Percentiles rank a stretch among this genome's conserved stretches.
These are phyloP conservation scores for Eulimnadia texana DNA, from an alignment of 1,140 invertebrate species.

Conservation along the genomic window DNA sequence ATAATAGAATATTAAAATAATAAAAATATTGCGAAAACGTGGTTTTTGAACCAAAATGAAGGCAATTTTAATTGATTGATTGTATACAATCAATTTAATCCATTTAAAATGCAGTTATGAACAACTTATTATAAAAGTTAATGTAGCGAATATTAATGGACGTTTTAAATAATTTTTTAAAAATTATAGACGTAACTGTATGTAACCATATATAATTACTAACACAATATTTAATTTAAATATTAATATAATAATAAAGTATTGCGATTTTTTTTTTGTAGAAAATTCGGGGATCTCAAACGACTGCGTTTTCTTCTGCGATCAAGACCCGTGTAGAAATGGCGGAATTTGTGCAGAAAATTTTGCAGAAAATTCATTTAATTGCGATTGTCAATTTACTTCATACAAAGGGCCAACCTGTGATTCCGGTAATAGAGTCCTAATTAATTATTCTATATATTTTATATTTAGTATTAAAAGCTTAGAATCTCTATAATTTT, in stretches of 20 bases:
- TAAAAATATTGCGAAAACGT: too few species aligned
- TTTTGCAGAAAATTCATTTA: constrained; percentile 61
- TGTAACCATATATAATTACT: too few species aligned
- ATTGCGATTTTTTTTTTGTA: not conserved
- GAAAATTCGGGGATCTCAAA: constrained; percentile 45
- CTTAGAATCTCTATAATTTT: too few species aligned
- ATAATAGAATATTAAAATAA: not conserved
- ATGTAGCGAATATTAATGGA: too few species aligned
- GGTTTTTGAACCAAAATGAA: too few species aligned
- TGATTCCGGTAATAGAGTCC: constrained; percentile 56
- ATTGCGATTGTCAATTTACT: constrained; percentile 74
- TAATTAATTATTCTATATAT: constrained; percentile 63
- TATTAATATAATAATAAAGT: not conserved
- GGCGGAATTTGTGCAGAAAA: constrained; percentile 61
- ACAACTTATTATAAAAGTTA: too few species aligned
- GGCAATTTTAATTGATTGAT: too few species aligned
- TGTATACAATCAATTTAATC: too few species aligned
- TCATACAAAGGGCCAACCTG: constrained; percentile 68
- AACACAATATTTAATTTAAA: not conserved
- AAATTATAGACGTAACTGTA: too few species aligned
- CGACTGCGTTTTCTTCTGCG: constrained; percentile 77
- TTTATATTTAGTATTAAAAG: too few species aligned
- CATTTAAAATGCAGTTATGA: too few species aligned
- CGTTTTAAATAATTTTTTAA: too few species aligned
- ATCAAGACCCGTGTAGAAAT: constrained; percentile 70